Evolutionary conservation across 1,140 invertebrate species (phyloP).

Genomic region (Saccostrea cuccullata): DNA sequence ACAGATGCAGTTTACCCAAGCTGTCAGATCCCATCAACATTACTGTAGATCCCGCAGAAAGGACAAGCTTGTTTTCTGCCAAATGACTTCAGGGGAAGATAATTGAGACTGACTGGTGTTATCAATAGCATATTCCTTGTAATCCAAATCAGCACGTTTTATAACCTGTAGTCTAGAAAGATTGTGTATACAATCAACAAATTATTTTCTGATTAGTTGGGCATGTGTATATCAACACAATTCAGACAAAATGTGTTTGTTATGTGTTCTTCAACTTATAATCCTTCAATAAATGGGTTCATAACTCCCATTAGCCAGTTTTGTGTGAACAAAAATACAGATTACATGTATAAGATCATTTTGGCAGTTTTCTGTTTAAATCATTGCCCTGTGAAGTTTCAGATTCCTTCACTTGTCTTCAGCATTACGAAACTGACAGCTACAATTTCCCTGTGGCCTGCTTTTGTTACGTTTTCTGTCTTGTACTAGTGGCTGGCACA

Average conservation of each 20-base stretch:
- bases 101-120: conserved; percentile 12
- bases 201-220: conserved; percentile 10
- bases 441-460: background rate
- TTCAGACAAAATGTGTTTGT: background rate
- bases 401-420: background rate
- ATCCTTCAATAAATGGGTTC: conserved; percentile 10
- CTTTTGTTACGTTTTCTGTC: background rate
- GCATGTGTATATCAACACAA: conserved; percentile 13
- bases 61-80: conserved; percentile 36
- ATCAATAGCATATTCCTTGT: conserved; percentile 35
- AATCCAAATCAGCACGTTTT: background rate
- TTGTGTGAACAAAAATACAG: background rate
- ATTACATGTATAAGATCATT: background rate
- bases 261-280: background rate
- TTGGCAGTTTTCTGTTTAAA: conserved; percentile 16
- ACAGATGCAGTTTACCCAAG: conserved; percentile 31
- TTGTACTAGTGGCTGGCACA: background rate
- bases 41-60: background rate
- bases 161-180: background rate
- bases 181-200: conserved; percentile 9
- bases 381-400: background rate
- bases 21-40: conserved; percentile 25
- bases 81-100: conserved; percentile 18
- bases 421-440: conserved; percentile 4
- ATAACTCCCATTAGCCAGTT: background rate